Conservation (phyloP, 2,888 invertebrate genomes). For the Pristionchus entomophagus region DNA sequence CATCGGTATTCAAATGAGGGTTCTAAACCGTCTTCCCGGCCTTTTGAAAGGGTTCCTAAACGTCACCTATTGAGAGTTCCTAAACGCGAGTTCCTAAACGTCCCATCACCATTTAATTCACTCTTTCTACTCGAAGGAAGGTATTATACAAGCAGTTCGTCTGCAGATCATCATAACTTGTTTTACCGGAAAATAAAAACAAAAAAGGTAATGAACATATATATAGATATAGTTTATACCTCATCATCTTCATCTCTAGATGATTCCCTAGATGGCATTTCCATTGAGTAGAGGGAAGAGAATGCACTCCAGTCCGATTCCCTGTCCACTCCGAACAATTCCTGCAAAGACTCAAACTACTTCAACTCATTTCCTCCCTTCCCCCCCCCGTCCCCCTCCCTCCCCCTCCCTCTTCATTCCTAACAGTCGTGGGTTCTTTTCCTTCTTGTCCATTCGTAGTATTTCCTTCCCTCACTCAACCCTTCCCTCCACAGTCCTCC, state of each 20-base stretch:
- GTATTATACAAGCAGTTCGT: no score
- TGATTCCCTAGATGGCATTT: slow-evolving; percentile 64
- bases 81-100: no score
- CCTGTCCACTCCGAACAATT: slow-evolving; percentile 67
- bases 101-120: no score
- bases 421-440: neutral
- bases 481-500: neutral
- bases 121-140: no score
- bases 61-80: no score
- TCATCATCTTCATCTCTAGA: slow-evolving; percentile 51
- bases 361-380: slow-evolving; percentile 24
- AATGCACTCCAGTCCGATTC: slow-evolving; percentile 69
- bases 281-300: slow-evolving; percentile 68
- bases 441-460: neutral
- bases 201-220: neutral
- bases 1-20: no score
- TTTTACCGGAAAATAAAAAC: no score
- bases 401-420: no score
- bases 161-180: no score
- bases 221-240: slow-evolving; percentile 49
- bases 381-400: neutral
- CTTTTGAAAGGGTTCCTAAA: no score
- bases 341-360: slow-evolving; percentile 54
- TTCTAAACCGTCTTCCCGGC: no score
- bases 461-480: slow-evolving; percentile 30